phyloP scores from a whole-genome alignment of 2,797 vertebrate species.

The Enteromius afrohamiltoni region DNA sequence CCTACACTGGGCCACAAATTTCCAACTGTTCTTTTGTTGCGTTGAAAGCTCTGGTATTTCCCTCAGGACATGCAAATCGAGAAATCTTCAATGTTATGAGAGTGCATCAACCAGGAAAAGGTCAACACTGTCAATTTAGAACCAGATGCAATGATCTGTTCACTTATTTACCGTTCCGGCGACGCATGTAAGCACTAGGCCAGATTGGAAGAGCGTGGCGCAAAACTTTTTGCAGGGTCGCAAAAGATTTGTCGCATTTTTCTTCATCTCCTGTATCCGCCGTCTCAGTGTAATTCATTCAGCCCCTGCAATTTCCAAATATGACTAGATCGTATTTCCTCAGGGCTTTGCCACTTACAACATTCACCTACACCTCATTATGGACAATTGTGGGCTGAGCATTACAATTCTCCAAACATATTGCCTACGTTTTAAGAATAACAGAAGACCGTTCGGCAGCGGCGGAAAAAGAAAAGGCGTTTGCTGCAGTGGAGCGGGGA shows the following conservation, averaged over 20 bases:
- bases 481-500: conserved; percentile 57
- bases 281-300: conserved; percentile 37
- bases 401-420: conserved; percentile 42
- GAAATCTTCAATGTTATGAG: conserved; percentile 30
- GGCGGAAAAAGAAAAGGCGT: conserved; percentile 38
- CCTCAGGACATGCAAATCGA: conserved; percentile 24
- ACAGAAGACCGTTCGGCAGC: conserved; percentile 20
- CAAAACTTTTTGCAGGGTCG: conserved; percentile 18
- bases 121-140: conserved; percentile 42
- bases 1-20: background rate
- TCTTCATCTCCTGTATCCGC: conserved; percentile 30
- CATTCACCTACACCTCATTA: conserved; percentile 29
- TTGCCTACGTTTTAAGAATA: conserved; percentile 38
- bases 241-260: conserved; percentile 27
- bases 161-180: conserved; percentile 26
- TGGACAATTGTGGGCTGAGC: conserved; percentile 15
- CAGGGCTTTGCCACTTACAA: conserved; percentile 44
- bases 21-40: background rate
- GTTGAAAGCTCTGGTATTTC: conserved; percentile 26
- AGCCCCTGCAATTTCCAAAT: conserved; percentile 26
- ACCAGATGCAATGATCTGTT: conserved; percentile 33
- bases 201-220: background rate
- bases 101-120: conserved; percentile 28
- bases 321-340: conserved; percentile 43
- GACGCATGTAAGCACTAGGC: background rate